These are phyloP conservation scores for Lagodon rhomboides DNA, from an alignment of 2,797 vertebrate species.

Conservation along the genomic window DNA sequence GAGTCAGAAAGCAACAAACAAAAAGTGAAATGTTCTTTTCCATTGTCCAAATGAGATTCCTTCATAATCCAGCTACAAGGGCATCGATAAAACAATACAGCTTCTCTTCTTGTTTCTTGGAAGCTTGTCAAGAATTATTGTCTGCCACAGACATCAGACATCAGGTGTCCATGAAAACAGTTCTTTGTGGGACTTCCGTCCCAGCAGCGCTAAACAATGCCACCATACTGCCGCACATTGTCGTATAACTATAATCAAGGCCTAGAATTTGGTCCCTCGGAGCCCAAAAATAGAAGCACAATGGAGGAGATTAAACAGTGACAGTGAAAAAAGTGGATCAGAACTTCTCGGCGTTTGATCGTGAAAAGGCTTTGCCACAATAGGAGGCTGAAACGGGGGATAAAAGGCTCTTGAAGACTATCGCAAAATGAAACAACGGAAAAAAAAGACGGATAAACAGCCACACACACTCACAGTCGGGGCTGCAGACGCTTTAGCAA, in stretches of 20 bases:
- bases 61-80: neutral
- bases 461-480: conserved; percentile 8
- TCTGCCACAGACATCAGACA: conserved; percentile 11
- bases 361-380: conserved; percentile 35
- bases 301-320: conserved; percentile 27
- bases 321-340: conserved; percentile 34
- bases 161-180: conserved; percentile 6
- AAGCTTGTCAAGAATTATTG: conserved; percentile 1
- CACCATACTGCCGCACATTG: neutral
- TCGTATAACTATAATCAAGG: conserved; percentile 14
- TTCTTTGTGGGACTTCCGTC: neutral
- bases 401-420: conserved; percentile 45
- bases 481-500: conserved; percentile 36
- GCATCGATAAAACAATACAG: neutral
- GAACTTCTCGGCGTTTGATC: conserved; percentile 49
- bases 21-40: neutral
- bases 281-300: conserved; percentile 57
- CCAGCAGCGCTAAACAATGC: conserved; percentile 1
- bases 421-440: conserved; percentile 42
- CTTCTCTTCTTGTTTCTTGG: neutral
- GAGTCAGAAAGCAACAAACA: neutral
- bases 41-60: neutral
- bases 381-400: conserved; percentile 19
- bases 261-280: conserved; percentile 2
- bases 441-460: conserved; percentile 35